These are phyloP conservation scores for Microtus ochrogaster DNA, from an alignment of 2,113 vertebrate genomes.

Conservation along the genomic window DNA sequence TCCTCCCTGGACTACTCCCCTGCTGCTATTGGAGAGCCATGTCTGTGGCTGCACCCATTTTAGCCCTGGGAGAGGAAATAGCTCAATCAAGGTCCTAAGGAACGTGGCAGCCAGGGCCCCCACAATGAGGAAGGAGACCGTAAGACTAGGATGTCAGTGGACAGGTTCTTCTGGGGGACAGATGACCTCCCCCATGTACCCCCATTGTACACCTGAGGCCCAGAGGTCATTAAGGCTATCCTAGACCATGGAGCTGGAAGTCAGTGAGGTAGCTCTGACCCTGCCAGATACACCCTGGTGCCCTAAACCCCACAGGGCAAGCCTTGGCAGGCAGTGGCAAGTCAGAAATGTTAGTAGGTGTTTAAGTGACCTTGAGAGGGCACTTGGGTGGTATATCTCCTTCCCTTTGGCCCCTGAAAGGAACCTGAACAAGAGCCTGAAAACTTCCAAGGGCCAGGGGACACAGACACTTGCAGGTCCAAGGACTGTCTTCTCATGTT, in stretches of 20 bases:
- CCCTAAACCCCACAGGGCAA: not conserved
- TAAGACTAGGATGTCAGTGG: accelerated
- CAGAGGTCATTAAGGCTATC: not conserved
- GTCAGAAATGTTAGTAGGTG: too few relatives aligned
- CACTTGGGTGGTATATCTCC: too few relatives aligned
- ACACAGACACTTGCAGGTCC: not conserved
- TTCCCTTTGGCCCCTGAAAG: not conserved
- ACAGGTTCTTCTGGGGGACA: not conserved
- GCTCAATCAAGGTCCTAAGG: not conserved
- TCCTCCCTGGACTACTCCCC: not conserved
- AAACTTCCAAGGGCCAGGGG: not conserved
- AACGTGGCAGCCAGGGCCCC: too few relatives aligned
- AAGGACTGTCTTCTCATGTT: not conserved
- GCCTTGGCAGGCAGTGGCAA: too few relatives aligned
- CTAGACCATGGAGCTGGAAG: not conserved
- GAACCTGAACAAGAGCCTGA: not conserved
- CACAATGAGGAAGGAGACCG: accelerated
- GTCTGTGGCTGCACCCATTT: too few relatives aligned
- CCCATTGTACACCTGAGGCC: not conserved
- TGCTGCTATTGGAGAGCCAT: not conserved
- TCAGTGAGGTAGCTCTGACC: not conserved
- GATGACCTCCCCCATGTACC: not conserved
- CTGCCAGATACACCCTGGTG: not conserved
- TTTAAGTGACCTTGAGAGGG: not conserved
- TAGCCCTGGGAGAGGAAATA: not conserved